These are phyloP conservation scores for Popillia japonica DNA, from an alignment of 1,140 invertebrate genomes.

Conservation along the genomic window DNA sequence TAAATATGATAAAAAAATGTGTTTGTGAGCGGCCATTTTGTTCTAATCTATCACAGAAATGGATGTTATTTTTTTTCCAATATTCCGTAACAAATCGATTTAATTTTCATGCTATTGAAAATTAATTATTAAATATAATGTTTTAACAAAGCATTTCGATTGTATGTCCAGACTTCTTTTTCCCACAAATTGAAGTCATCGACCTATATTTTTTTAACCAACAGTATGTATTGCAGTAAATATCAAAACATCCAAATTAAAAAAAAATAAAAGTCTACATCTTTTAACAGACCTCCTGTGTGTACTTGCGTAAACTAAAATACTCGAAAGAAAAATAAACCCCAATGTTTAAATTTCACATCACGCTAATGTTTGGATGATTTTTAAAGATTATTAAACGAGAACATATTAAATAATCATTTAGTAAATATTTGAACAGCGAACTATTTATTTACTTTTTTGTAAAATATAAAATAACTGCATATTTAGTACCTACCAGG, in stretches of 20 bases:
- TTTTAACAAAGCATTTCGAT: too few species aligned
- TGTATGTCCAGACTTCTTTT: too few species aligned
- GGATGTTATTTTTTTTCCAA: too few species aligned
- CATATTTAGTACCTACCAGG: background rate
- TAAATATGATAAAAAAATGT: too few species aligned
- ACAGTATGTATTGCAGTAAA: background rate
- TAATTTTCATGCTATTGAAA: too few species aligned
- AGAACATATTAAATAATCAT: background rate
- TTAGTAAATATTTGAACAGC: constrained; percentile 5
- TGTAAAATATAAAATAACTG: background rate
- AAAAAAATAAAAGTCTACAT: background rate
- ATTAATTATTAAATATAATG: too few species aligned
- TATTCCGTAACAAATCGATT: too few species aligned
- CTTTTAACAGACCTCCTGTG: background rate
- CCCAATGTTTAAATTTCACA: background rate
- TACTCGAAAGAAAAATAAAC: constrained; percentile 1
- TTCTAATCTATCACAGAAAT: too few species aligned
- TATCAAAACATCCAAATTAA: background rate
- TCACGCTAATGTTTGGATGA: background rate
- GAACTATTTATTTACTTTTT: background rate
- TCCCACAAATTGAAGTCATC: background rate
- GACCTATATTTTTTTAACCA: background rate
- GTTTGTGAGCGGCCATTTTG: too few species aligned
- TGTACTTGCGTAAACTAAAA: constrained; percentile 10
- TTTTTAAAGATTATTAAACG: background rate